Evolutionary conservation across 2,888 invertebrate genomes (phyloP).

Genomic region (Apamea crenata): DNA sequence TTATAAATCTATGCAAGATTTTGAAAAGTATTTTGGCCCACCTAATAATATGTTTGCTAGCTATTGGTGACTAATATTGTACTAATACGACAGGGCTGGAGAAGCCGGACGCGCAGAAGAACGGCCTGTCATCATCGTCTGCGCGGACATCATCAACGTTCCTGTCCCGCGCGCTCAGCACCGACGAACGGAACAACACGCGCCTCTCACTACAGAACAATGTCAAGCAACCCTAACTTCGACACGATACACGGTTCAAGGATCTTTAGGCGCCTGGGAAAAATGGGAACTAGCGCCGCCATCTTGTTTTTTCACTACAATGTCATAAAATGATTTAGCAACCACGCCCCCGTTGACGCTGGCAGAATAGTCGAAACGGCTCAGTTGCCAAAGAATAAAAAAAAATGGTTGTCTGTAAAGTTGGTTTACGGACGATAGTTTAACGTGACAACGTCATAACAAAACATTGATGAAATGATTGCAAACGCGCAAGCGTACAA

Average conservation of each 20-base stretch:
- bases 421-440: too few relatives aligned
- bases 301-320: not conserved
- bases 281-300: not conserved
- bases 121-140: conserved; percentile 79
- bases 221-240: conserved; percentile 73
- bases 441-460: too few relatives aligned
- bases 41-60: conserved; percentile 26
- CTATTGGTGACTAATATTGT: conserved; percentile 74
- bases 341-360: too few relatives aligned
- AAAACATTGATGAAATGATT: too few relatives aligned
- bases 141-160: conserved; percentile 86
- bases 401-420: too few relatives aligned
- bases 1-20: not conserved
- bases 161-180: conserved; percentile 86
- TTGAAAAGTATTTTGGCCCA: conserved; percentile 25
- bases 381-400: too few relatives aligned
- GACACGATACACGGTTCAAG: not conserved
- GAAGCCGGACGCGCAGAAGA: conserved; percentile 84
- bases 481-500: too few relatives aligned
- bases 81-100: conserved; percentile 86
- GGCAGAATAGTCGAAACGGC: too few relatives aligned
- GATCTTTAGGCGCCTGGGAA: not conserved
- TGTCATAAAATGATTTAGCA: not conserved
- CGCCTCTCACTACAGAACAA: conserved; percentile 79
- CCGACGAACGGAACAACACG: conserved; percentile 81